A percentile compares a stretch with the other conserved stretches of the same genome.
These are phyloP conservation scores for Alaudala cheleensis DNA, from an alignment of 2,113 vertebrate species.

Conservation along the genomic window DNA sequence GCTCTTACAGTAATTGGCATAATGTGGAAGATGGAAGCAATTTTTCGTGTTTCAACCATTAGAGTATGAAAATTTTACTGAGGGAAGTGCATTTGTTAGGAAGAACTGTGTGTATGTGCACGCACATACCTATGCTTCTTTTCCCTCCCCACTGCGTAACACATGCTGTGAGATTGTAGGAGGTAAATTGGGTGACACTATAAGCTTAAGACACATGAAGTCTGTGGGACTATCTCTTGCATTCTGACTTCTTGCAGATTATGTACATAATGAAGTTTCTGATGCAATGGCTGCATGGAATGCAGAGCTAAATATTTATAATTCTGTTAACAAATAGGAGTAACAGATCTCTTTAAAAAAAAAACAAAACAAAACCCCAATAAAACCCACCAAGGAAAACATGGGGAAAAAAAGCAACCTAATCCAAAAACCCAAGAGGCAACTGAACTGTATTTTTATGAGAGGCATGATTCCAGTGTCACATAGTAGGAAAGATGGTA, in stretches of 20 bases:
- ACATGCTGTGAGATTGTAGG: neutral
- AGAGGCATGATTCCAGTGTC: conserved; percentile 13
- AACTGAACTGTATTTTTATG: neutral
- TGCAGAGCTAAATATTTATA: neutral
- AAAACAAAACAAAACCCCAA: neutral
- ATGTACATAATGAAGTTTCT: neutral
- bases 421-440: neutral
- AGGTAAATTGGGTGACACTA: neutral
- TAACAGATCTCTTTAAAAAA: neutral
- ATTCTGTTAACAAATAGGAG: neutral
- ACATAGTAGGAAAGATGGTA: conserved; percentile 23
- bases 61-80: neutral
- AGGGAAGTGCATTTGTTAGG: neutral
- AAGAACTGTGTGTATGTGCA: neutral
- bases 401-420: neutral
- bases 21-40: neutral
- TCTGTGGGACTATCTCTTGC: neutral
- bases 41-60: neutral
- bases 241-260: neutral
- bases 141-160: neutral
- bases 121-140: neutral
- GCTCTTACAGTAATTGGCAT: neutral
- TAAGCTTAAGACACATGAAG: neutral
- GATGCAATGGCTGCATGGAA: neutral
- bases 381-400: neutral